Conservation (phyloP, 2,113 vertebrate species). For the Albula goreensis region DNA sequence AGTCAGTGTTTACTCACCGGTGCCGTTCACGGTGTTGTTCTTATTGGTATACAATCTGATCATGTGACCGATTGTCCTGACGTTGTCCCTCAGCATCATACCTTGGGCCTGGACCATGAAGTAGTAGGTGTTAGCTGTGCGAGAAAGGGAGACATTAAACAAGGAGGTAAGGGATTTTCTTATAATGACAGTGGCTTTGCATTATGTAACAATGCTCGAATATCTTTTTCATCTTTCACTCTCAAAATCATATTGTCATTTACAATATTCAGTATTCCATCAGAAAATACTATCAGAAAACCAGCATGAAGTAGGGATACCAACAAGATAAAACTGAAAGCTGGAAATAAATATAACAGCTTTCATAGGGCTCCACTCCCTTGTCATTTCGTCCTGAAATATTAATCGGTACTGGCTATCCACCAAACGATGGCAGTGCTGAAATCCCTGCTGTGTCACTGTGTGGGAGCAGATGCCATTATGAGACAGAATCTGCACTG, state of each 20-base stretch:
- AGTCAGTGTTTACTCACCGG: slow-evolving; percentile 67
- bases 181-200: neutral
- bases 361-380: neutral
- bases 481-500: neutral
- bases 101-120: slow-evolving; percentile 98
- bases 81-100: slow-evolving; percentile 94
- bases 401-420: neutral
- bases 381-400: neutral
- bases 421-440: no score
- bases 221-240: no score
- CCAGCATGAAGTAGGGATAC: neutral
- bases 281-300: no score
- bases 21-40: slow-evolving; percentile 90
- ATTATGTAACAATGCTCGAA: neutral
- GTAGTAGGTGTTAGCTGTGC: slow-evolving; percentile 90
- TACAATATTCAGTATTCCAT: neutral
- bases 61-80: slow-evolving; percentile 92
- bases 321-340: neutral
- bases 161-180: neutral
- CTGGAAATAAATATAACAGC: neutral
- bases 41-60: slow-evolving; percentile 93
- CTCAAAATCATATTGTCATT: neutral
- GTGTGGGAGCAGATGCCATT: neutral
- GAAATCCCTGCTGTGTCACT: neutral
- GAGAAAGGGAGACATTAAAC: neutral